Evolutionary conservation across 1,140 invertebrate genomes (phyloP).

Genomic region (Wiebesia pumilae): DNA sequence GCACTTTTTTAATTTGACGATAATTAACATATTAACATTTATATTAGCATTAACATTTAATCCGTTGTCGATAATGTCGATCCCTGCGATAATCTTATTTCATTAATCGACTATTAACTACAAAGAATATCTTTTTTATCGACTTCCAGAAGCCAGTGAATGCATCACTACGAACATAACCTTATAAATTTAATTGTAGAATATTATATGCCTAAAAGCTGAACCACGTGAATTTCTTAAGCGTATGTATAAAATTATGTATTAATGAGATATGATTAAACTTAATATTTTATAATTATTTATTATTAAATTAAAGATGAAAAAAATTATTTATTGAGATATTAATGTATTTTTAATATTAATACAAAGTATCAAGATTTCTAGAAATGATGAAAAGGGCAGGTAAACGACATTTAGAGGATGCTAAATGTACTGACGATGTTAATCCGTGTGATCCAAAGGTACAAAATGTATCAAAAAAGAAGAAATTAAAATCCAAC

Average conservation of each 20-base stretch:
- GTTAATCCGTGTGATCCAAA: neutral
- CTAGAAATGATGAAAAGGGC: constrained; percentile 49
- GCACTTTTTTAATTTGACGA: too few relatives aligned
- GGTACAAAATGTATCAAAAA: neutral
- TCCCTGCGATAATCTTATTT: too few relatives aligned
- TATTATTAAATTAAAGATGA: neutral
- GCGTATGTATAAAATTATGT: neutral
- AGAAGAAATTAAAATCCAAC: neutral
- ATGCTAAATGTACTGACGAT: neutral
- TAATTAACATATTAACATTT: too few relatives aligned
- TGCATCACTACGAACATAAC: neutral
- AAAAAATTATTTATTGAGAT: neutral
- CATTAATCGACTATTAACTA: neutral
- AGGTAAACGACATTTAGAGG: constrained; percentile 53
- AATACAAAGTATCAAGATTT: neutral
- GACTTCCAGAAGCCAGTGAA: too few relatives aligned
- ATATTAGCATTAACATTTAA: too few relatives aligned
- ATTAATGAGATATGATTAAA: neutral
- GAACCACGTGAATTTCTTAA: constrained; percentile 35
- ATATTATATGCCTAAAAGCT: neutral
- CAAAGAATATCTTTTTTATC: neutral
- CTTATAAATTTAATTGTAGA: neutral
- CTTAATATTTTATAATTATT: neutral
- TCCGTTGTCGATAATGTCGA: too few relatives aligned
- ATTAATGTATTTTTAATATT: neutral